These are phyloP conservation scores for Vollenhovia emeryi DNA, from an alignment of 1,140 invertebrate genomes.

Conservation along the genomic window DNA sequence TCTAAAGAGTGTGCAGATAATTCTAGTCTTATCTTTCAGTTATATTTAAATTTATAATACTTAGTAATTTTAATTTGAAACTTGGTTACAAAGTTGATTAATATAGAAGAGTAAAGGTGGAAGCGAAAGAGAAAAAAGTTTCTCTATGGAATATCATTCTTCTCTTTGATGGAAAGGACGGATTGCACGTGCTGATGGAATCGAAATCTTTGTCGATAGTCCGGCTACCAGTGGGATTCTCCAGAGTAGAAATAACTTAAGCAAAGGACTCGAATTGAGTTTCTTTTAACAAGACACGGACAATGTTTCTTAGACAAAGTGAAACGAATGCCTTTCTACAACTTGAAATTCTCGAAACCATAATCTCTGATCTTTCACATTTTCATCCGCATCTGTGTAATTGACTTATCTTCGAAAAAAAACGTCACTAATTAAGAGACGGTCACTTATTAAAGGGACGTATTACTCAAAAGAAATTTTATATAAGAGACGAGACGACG, in stretches of 20 bases:
- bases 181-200: conserved; percentile 19
- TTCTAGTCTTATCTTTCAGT: background rate
- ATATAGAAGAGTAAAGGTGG: background rate
- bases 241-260: conserved; percentile 28
- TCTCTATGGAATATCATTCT: background rate
- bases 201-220: conserved; percentile 30
- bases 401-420: background rate
- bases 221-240: background rate
- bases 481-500: background rate
- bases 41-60: background rate
- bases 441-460: background rate
- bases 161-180: background rate
- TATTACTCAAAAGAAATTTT: background rate
- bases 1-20: background rate
- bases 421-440: background rate
- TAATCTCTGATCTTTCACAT: background rate
- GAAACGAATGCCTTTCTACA: background rate
- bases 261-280: background rate
- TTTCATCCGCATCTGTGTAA: background rate
- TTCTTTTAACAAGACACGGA: background rate
- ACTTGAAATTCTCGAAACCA: background rate
- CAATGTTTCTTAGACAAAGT: background rate
- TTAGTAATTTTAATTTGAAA: background rate
- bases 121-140: background rate
- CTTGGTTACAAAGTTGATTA: background rate